Evolutionary conservation across 2,888 invertebrate species (phyloP), one percentile per base, ranked within the genome.

Genomic region (Drosophila paranaensis): DNA sequence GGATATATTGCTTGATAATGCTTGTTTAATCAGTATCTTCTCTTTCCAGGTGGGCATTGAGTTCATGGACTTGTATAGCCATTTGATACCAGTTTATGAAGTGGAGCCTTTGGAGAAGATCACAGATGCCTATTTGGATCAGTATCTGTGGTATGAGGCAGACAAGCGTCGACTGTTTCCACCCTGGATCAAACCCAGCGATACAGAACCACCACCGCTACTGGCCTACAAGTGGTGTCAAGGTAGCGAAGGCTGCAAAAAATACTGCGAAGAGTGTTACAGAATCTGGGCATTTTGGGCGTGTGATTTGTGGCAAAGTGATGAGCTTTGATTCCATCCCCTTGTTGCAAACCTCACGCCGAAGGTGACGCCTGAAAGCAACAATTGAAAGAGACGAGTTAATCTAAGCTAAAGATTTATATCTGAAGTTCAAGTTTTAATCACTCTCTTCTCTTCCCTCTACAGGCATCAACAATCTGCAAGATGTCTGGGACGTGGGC

Each of bases 61-160:
- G 93, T 99, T 99, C 93, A 99, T 99, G 99, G 99, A 99, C 92
- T 94, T 99, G 63, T 99, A 99, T 94, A 99, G 98, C 70, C 99
- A 99, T 91, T 93, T 99, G 73, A 98, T 99, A 74, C 99, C 99
- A 0, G 99, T 99, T 0, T 99, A 99, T 92, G 99, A 99, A 92
- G 99, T 99, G 46, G 99, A 99, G 90, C 99, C 99, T 0, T 93
- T 99, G 62, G 99, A 99, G 93, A 99, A 99, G 94, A 99, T 99
- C 74, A 99, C 99, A 0, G 99, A 99, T 92, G 99, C 99, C 0
- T 99, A 99, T 93, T 94, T 99, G 64, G 99, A 99, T 94, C 99
- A 99, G 93, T 99, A 99, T 93, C 94, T 99, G 56, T 99, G 99
- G 99, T 98, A 98, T 91, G 99, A 99, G 93, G 99, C 99, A 0